phyloP scores from a whole-genome alignment of 92 coral and sea anemone species.

The Meandrina meandrites region DNA sequence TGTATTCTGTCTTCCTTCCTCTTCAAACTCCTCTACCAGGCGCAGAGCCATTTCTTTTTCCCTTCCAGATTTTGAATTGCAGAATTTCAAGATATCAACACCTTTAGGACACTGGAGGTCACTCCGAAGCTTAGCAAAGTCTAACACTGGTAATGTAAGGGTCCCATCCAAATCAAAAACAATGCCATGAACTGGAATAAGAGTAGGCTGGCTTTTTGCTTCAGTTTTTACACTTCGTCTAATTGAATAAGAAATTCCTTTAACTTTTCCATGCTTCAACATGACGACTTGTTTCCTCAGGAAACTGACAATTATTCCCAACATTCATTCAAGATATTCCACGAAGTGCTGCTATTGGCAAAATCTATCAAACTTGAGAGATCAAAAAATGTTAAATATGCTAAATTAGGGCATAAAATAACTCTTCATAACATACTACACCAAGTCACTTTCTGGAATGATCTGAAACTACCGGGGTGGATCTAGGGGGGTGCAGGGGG shows the following conservation, averaged over 20 bases:
- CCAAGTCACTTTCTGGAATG: not conserved
- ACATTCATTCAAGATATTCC: conserved; percentile 1
- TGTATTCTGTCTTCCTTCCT: conserved; percentile 80
- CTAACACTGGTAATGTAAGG: conserved; percentile 79
- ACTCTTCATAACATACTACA: not conserved
- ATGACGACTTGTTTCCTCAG: not conserved
- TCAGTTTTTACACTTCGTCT: conserved; percentile 9
- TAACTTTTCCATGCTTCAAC: not conserved
- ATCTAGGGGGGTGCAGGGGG: too few relatives aligned
- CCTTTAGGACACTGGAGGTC: conserved; percentile 72
- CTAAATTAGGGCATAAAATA: too few relatives aligned
- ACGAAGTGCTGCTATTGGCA: not conserved
- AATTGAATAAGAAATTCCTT: conserved; percentile 28
- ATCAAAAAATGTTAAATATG: not conserved
- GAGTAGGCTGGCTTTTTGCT: conserved; percentile 13
- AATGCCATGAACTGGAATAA: conserved; percentile 72
- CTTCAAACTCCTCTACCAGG: conserved; percentile 88
- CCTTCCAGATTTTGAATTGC: conserved; percentile 63
- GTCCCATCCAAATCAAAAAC: conserved; percentile 95
- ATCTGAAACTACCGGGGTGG: too few relatives aligned
- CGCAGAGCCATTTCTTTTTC: conserved; percentile 58
- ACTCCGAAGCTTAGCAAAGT: conserved; percentile 69
- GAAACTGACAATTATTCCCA: not conserved
- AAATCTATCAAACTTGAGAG: not conserved
- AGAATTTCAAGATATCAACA: conserved; percentile 65